Evolutionary conservation across 2,113 vertebrate genomes (phyloP).

Genomic region (Ctenodactylus gundi): DNA sequence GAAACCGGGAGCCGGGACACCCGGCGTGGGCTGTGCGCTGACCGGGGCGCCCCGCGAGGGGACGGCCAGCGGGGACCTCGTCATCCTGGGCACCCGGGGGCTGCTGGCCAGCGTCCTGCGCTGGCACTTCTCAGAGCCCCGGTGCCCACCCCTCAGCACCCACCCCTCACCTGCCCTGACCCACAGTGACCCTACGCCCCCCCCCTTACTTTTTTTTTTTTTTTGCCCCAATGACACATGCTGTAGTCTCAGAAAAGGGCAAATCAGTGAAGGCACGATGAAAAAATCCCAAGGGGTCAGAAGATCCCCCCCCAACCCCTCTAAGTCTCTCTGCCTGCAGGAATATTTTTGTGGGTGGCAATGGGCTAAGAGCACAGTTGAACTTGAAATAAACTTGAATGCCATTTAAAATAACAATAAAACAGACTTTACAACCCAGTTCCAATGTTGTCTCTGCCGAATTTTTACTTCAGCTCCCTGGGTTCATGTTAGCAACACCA

Average conservation of each 20-base stretch:
- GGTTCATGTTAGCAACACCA: slow-evolving; percentile 8
- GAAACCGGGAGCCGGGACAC: slow-evolving; percentile 72
- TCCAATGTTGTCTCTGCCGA: neutral
- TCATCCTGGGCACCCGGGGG: neutral
- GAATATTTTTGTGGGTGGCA: slow-evolving; percentile 23
- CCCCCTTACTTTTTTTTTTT: too few species aligned
- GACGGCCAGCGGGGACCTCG: neutral
- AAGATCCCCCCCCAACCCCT: neutral
- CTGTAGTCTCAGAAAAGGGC: neutral
- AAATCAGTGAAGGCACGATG: neutral
- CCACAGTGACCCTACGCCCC: neutral
- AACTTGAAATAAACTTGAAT: slow-evolving; percentile 69
- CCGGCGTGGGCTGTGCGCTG: neutral
- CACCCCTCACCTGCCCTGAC: too few species aligned
- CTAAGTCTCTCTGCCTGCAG: slow-evolving; percentile 4
- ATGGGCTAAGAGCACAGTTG: neutral
- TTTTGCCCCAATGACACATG: neutral
- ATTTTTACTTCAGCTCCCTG: slow-evolving; percentile 13
- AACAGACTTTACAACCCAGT: neutral
- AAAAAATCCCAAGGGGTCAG: neutral
- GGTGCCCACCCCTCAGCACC: neutral
- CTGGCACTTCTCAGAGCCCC: neutral
- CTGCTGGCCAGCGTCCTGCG: neutral
- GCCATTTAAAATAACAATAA: slow-evolving; percentile 52
- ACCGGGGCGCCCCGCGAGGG: neutral